Evolutionary conservation across 2,888 invertebrate species (phyloP), one percentile per base, ranked within the genome.

Genomic region (Byasa hedistus): DNA sequence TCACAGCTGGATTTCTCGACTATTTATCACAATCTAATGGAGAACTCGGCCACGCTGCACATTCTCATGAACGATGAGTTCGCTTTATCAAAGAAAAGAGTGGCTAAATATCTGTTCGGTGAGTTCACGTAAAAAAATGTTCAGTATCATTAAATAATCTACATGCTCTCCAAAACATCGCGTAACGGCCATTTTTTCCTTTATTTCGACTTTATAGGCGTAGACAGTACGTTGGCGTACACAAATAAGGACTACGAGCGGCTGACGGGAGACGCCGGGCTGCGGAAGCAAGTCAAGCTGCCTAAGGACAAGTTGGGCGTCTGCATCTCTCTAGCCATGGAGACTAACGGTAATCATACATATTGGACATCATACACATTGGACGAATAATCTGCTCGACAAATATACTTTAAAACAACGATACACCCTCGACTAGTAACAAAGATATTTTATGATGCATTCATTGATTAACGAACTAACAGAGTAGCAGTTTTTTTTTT

Each of bases 11-110:
- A 97, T 83, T 97, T 96, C 81, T 94, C 96, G 3, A 96, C 96
- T 32, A 93, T 97, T 67, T 94, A 96, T 78, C 96, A 97, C 88
- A 95, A 95, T 72, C 89, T 98, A 79, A 92, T 95, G 74, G 97
- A 97, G 84, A 95, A 95, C 80, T 96, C 95, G 2, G 95, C 96
- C 67, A 95, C 94, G 3, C 91, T 98, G 0, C 97, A 98, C 79
- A 95, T 97, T 68, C 83, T 98, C 39, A 96, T 97, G 94, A 95
- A 96, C 77, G 95, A 95, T 17, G 95, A 96, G 73, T 97, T 97
- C 79, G 93, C 93, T 66, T 92, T 96, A 70, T 95, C 95, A 60
- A 96, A 95, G 83, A 93, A 94, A 69, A 93, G 95, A 55, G 93
- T 95, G 8, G 93, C 93, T 66, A 96, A 95, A 77, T 94, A 95